phyloP scores from a whole-genome alignment of 2,113 vertebrate genomes.

The Cyanocitta stelleri region DNA sequence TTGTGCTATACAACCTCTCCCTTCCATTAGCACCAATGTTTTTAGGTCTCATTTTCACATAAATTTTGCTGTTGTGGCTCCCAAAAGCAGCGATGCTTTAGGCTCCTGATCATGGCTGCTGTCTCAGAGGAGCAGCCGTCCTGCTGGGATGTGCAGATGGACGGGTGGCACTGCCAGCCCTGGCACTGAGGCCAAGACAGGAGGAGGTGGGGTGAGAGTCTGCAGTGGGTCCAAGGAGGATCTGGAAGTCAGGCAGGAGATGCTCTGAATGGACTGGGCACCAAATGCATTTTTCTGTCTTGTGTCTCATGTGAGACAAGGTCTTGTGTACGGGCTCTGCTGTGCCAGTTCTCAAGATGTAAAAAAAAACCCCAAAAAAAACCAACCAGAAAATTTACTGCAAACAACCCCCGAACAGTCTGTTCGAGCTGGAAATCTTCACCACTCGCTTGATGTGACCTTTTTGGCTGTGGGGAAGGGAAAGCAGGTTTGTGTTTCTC shows the following conservation, averaged over 20 bases:
- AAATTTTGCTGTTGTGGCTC: background rate
- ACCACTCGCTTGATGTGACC: background rate
- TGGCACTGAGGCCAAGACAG: rapidly evolving
- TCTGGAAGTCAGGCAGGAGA: background rate
- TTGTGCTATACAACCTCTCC: background rate
- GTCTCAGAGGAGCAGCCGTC: background rate
- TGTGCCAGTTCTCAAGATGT: background rate
- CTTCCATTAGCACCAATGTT: background rate
- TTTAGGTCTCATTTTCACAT: background rate
- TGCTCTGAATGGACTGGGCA: background rate
- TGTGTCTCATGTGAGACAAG: background rate
- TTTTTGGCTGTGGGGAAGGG: background rate
- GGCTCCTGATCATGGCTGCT: background rate
- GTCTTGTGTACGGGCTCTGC: rapidly evolving
- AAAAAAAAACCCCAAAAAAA: background rate
- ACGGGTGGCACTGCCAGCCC: background rate
- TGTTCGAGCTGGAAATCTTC: conserved; percentile 27
- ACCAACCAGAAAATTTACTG: background rate
- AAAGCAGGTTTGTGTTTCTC: background rate
- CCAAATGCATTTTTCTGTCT: background rate
- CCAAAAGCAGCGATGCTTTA: background rate
- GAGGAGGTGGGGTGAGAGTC: background rate
- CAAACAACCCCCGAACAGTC: conserved; percentile 35
- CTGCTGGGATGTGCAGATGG: background rate
- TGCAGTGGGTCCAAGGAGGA: background rate